Base-by-base conservation (phyloP, 1,140 invertebrate species). In the Heliconius hewitsoni region DNA sequence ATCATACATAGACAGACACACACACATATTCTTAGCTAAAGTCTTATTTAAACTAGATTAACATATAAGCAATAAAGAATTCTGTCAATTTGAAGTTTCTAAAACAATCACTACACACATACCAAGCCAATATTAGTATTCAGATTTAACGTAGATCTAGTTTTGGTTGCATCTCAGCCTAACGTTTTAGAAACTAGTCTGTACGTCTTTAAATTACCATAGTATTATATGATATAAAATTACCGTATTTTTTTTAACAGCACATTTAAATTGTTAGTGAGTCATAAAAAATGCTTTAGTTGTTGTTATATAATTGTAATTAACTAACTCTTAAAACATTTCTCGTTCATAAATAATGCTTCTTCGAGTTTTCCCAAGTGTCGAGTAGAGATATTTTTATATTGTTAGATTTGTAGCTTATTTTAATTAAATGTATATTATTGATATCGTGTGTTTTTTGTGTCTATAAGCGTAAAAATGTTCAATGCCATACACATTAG, bases 61-160 rank as follows among this genome's bases (percentile, higher is more conserved):
- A 37, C 27, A 77, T 71, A 71, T 71, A 79, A 6, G n/a, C 50
- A 27, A 80, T 80, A 80, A 73, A 80, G n/a, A 39, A 77, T 57
- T 46, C 75, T 77, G 74, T 76, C 79, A 76, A 74, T 72, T 76
- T 72, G 75, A 73, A 75, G 37, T 80, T 80, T 80, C 79, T 80
- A 76, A 80, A 76, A 80, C 79, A 55, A 34, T 55, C 66, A 73
- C 75, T 27, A 77, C 71, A 80, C 74, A 73, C 71, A 80, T 66
- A 66, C 60, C 60, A 80, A 80, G 57, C 66, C 8, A 55, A 73
- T 80, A 77, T 80, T 74, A 80, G 79, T 80, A 80, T 80, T 80
- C 79, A 80, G 79, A 80, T 80, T 80, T 80, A 80, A 80, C 55
- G 13, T 76, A 76, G 74, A 80, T 80, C 55, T 80, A 73, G 71